Evolutionary conservation across 2,888 invertebrate genomes (phyloP), one percentile per base, ranked within the genome.

Genomic region (Tridacna crocea): DNA sequence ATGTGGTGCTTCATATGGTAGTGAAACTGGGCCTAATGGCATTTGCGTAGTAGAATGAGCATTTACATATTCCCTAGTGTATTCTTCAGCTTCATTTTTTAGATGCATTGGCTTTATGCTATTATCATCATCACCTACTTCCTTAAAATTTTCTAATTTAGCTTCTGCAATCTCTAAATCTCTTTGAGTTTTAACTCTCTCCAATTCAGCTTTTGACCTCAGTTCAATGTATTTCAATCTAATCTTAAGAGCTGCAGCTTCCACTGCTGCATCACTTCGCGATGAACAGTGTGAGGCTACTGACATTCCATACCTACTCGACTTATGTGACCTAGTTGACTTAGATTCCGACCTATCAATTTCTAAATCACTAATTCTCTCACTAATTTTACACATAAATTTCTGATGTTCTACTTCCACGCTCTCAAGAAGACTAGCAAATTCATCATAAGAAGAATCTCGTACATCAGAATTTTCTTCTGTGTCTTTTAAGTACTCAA

Each of bases 201-300:
- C 75, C 13, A 75, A 46, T 27, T 60, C 75, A 27, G 61, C 75
- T 36, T n/a, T n/a, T n/a, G n/a, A n/a, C n/a, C n/a, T n/a, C n/a
- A n/a, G n/a, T n/a, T n/a, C n/a, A n/a, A n/a, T n/a, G n/a, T n/a
- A n/a, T n/a, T n/a, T n/a, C n/a, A n/a, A n/a, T n/a, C n/a, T n/a
- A n/a, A n/a, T n/a, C 36, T 63, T 75, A 11, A 75, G 61, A 27
- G 19, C 46, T 60, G 75, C 75, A n/a, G 75, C 75, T 63, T 75
- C 63, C 13, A 46, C 61, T 46, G 75, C 75, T 63, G 51, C 51
- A 17, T 51, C 51, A 17, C 51, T 51, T 51, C 51, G 51, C 51
- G 51, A 51, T 51, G 51, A 51, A 51, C 51, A 11, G 17, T 51
- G 51, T 51, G 51, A 51, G 51, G 51, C 11, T 17, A 51, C 17